Base-by-base conservation (phyloP, 1,140 invertebrate genomes). In the Panulirus ornatus region DNA sequence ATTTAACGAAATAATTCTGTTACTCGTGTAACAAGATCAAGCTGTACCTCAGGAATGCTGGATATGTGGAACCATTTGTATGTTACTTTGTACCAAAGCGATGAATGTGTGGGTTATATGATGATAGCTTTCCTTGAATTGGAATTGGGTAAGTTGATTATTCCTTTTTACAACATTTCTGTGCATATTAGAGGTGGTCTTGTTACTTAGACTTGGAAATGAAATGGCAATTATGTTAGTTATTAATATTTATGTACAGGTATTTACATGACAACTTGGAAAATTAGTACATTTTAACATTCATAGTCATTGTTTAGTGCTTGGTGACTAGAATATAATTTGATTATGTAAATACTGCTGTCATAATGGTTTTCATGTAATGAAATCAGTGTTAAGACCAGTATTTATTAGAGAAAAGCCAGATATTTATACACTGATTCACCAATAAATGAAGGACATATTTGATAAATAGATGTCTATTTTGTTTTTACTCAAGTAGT, bases 341-440 rank as follows among this genome's bases (percentile, higher is more conserved):
- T 66, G 19, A 22, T 30, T 58, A 58, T 30, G 22, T 30, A n/a
- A 66, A 30, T 30, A 30, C 58, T 79, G 42, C 22, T 79, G 76
- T 42, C 42, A 30, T 51, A 42, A n/a, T 6, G 76, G n/a, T 42
- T 47, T 79, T 79, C 27, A 79, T 79, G 40, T 42, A 79, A 22
- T 51, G 42, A 47, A 30, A 79, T 42, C 76, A 79, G 76, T 47
- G 11, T 11, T 47, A 27, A 22, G 22, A n/a, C 1, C 76, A 79
- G 76, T 79, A 79, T 14, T 79, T 47, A 22, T 79, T 51, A 42
- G 8, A 73, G 30, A 44, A n/a, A 79, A 44, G 30, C 38, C 38
- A 76, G 19, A 76, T 42, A 79, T 79, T 42, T 79, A 42, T 78
- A 36, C n/a, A 42, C n/a, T 79, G 76, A 79, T 47, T 47, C 6